Evolutionary conservation across 2,888 invertebrate genomes (phyloP).

Genomic region (Cryptosula pallasiana): DNA sequence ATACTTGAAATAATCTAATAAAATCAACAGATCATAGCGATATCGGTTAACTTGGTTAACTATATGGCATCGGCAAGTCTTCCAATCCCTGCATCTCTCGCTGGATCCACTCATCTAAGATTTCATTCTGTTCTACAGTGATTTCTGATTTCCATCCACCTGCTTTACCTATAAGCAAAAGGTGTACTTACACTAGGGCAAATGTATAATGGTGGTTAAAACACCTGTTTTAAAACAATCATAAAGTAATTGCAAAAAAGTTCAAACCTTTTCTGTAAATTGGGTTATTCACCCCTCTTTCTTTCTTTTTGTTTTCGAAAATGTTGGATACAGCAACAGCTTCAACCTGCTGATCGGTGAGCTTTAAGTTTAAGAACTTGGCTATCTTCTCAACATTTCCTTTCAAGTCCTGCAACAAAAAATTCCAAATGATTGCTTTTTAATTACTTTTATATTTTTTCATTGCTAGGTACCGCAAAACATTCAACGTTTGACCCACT

Average conservation of each 20-base stretch:
- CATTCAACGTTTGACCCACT: too few relatives aligned
- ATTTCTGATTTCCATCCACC: background rate
- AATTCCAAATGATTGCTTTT: too few relatives aligned
- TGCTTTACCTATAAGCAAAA: background rate
- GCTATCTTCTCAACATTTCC: background rate
- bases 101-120: background rate
- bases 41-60: too few relatives aligned
- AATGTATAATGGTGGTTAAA: too few relatives aligned
- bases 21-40: too few relatives aligned
- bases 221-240: too few relatives aligned
- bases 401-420: too few relatives aligned
- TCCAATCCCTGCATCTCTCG: background rate
- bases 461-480: too few relatives aligned
- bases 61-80: background rate
- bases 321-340: background rate
- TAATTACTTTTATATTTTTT: too few relatives aligned
- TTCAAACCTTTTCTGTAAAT: background rate
- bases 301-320: background rate
- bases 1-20: too few relatives aligned
- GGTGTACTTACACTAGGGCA: too few relatives aligned
- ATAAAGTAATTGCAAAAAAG: background rate
- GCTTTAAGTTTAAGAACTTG: background rate
- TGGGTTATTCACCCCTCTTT: background rate
- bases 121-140: constrained; percentile 7
- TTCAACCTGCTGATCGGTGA: background rate